phyloP scores from a whole-genome alignment of 2,888 invertebrate species.

The Epinotia bilunana region DNA sequence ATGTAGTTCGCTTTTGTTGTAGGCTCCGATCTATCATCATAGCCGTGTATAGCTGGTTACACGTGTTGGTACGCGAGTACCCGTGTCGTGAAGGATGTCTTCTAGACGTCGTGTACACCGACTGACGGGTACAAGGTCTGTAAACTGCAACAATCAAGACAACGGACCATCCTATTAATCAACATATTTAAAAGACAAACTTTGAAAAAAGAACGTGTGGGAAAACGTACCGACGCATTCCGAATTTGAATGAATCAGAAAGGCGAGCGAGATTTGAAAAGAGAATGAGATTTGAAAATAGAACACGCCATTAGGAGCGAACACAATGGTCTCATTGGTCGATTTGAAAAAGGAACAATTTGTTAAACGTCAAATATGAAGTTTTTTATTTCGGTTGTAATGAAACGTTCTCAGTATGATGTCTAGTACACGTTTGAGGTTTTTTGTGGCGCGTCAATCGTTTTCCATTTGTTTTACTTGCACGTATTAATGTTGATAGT shows the following conservation, averaged over 20 bases:
- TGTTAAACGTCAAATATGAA: slow-evolving; percentile 85
- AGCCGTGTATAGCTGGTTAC: slow-evolving; percentile 37
- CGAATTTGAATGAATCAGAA: slow-evolving; percentile 84
- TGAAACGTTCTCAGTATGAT: slow-evolving; percentile 78
- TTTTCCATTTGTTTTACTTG: slow-evolving; percentile 79
- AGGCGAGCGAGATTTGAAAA: slow-evolving; percentile 82
- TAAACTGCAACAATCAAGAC: slow-evolving; percentile 63
- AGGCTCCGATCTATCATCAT: slow-evolving; percentile 57
- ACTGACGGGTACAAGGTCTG: slow-evolving; percentile 43
- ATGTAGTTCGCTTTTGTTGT: slow-evolving; percentile 59
- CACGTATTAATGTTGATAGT: slow-evolving; percentile 78
- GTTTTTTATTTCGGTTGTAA: slow-evolving; percentile 81
- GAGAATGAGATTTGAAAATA: slow-evolving; percentile 84
- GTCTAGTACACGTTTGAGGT: slow-evolving; percentile 75
- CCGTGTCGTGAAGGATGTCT: slow-evolving; percentile 37
- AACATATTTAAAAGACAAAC: slow-evolving; percentile 79
- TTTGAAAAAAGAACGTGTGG: slow-evolving; percentile 76
- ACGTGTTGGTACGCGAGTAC: slow-evolving; percentile 37
- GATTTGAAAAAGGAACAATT: slow-evolving; percentile 85
- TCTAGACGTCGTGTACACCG: slow-evolving; percentile 25
- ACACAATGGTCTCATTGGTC: slow-evolving; percentile 84
- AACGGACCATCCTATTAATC: slow-evolving; percentile 79
- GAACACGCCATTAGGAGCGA: slow-evolving; percentile 83
- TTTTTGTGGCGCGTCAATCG: slow-evolving; percentile 75
- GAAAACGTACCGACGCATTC: slow-evolving; percentile 79